Percentiles rank a stretch among this genome's conserved stretches.
phyloP scores from a whole-genome alignment of 2,113 vertebrate genomes.

The Zosterops hypoxanthus region DNA sequence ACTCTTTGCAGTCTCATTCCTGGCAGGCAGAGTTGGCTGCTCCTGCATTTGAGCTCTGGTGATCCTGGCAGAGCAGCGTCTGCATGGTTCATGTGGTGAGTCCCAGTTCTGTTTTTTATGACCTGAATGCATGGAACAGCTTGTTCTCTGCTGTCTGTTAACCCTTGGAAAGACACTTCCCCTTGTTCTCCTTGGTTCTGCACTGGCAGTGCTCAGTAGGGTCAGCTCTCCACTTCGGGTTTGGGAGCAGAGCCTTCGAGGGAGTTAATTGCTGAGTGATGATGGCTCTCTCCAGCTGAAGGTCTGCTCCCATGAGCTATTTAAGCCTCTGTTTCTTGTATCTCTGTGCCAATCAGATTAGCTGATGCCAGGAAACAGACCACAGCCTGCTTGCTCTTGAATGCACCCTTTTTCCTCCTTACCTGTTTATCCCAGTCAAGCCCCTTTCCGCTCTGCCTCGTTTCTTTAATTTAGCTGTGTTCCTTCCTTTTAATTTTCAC shows the following conservation, averaged over 20 bases:
- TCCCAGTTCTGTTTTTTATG: constrained; percentile 26
- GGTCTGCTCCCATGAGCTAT: constrained; percentile 45
- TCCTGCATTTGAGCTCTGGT: background rate
- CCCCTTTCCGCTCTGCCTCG: background rate
- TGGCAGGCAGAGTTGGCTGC: background rate
- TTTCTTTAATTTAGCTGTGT: constrained; percentile 26
- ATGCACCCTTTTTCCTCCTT: constrained; percentile 55
- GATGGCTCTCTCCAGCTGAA: constrained; percentile 41
- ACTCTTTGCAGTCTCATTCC: background rate
- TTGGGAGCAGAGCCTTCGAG: background rate
- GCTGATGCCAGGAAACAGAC: constrained; percentile 59
- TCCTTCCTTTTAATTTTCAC: constrained; percentile 41
- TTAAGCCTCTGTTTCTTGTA: constrained; percentile 54
- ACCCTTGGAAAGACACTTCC: background rate
- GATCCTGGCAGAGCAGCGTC: background rate
- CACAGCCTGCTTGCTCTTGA: constrained; percentile 23
- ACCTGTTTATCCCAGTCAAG: constrained; percentile 49
- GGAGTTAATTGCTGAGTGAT: constrained; percentile 43
- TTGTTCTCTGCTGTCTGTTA: constrained; percentile 44
- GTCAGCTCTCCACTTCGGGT: background rate
- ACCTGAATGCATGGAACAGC: constrained; percentile 24
- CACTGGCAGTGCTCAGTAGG: background rate
- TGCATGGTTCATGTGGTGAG: background rate
- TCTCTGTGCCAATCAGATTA: constrained; percentile 60
- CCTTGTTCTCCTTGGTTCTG: background rate